A percentile compares a stretch with the other conserved stretches of the same genome.
These are phyloP conservation scores for Heterodera schachtii DNA, from an alignment of 1,140 invertebrate species.

Conservation along the genomic window DNA sequence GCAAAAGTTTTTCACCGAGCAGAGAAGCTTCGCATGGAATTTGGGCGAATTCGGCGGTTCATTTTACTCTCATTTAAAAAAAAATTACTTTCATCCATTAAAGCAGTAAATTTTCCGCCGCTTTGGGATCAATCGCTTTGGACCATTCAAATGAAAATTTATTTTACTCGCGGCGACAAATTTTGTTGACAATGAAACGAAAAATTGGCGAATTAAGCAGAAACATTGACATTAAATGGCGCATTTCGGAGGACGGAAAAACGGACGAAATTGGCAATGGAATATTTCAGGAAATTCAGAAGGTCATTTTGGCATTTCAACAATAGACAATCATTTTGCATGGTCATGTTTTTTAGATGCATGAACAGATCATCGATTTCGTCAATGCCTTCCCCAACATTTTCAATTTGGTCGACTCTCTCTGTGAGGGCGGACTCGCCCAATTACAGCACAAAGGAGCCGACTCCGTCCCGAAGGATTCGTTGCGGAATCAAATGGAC, in stretches of 20 bases:
- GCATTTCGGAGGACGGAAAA: slow-evolving; percentile 43
- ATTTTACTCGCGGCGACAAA: slow-evolving; percentile 42
- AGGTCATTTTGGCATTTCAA: slow-evolving; percentile 34
- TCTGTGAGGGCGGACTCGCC: slow-evolving; percentile 45
- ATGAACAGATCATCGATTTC: slow-evolving; percentile 43
- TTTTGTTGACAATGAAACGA: slow-evolving; percentile 44
- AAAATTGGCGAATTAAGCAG: slow-evolving; percentile 49
- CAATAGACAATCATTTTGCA: background rate
- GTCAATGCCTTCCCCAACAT: slow-evolving; percentile 57
- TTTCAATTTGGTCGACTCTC: slow-evolving; percentile 46
- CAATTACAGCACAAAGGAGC: slow-evolving; percentile 26
- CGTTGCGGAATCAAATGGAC: slow-evolving; percentile 49
- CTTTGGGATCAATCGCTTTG: slow-evolving; percentile 39
- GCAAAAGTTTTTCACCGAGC: too few species aligned
- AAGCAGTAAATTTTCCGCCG: slow-evolving; percentile 43
- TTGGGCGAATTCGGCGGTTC: too few species aligned
- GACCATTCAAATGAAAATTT: slow-evolving; percentile 47
- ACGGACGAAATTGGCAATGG: slow-evolving; percentile 50
- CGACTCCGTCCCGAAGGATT: slow-evolving; percentile 27
- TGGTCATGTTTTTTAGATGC: slow-evolving; percentile 36
- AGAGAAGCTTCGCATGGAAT: too few species aligned
- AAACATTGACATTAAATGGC: slow-evolving; percentile 54
- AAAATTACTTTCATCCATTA: background rate
- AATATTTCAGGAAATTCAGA: slow-evolving; percentile 52
- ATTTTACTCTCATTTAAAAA: background rate